Conservation (phyloP, 2,888 invertebrate species). For the Ametastegia equiseti region DNA sequence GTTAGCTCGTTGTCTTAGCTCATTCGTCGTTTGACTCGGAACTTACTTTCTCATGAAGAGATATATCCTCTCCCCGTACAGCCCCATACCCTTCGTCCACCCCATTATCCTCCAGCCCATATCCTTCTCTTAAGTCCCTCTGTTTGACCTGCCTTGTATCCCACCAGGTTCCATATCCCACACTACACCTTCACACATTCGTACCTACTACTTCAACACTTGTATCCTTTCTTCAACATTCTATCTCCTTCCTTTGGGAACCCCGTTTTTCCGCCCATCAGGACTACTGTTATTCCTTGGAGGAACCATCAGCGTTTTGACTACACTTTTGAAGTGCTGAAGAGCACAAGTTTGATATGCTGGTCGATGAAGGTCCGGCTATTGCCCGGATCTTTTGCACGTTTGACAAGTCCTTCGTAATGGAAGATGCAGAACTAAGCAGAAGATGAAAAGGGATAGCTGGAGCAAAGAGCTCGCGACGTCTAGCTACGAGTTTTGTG, state of each 20-base stretch:
- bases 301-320: not conserved
- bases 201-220: not conserved
- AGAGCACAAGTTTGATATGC: not conserved
- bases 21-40: conserved; percentile 55
- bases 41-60: conserved; percentile 71
- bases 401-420: conserved; percentile 8
- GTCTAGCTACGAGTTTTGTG: conserved; percentile 48
- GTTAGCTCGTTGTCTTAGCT: conserved; percentile 74
- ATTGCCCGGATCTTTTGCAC: conserved; percentile 22
- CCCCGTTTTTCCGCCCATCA: conserved; percentile 48
- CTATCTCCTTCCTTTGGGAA: conserved; percentile 52
- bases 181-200: conserved; percentile 16
- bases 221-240: not conserved
- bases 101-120: too few relatives aligned
- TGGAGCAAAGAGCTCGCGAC: not conserved
- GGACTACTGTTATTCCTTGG: conserved; percentile 46
- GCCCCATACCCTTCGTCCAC: conserved; percentile 57
- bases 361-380: not conserved
- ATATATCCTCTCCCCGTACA: conserved; percentile 61
- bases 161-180: conserved; percentile 30
- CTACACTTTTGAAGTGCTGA: not conserved
- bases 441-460: not conserved
- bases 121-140: conserved; percentile 58
- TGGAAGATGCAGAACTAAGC: not conserved
- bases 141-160: conserved; percentile 65